Base-by-base conservation (phyloP, 2,113 vertebrate species). In the Phylloscopus trochiloides region DNA sequence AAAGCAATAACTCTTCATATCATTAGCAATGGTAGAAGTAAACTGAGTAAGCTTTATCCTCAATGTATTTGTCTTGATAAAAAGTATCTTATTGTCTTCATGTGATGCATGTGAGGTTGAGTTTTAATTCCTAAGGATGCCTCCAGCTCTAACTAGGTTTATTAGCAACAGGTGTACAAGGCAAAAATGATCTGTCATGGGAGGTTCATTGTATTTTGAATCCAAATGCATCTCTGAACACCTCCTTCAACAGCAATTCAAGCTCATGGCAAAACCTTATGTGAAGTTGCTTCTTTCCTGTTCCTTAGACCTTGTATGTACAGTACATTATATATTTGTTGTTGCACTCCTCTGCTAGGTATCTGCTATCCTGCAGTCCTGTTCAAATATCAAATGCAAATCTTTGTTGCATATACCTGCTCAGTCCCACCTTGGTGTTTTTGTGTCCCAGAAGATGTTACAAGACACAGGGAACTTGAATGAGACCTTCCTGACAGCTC, bases 51-150 rank as follows among this genome's bases (percentile, higher is more conserved):
- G 16, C 78, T 89, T 85, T 72, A 85, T 77, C 29, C 68, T 78
- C 68, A 71, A 93, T 93, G 31, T 79, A 85, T 72, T 85, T 91
- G 29, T 94, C 92, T 89, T 91, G 70, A 86, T 87, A 91, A 92
- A 93, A 95, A 70, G 29, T 55, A 71, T 66, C 31, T 90, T 78
- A 18, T 11, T 48, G 26, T 63, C 28, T 68, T 48, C 38, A 68
- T 32, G 28, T 68, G 24, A 55, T 65, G 86, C 48, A 63, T 4
- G 1, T 24, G 55, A 50, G 17, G 38, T 96, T 86, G 38, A 75
- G 15, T 80, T 76, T 85, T 42, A 51, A 85, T 42, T 47, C 51
- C 66, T 84, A 65, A 72, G 38, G 25, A 29, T 51, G 32, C 9
- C 38, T 72, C 47, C 38, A 77, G 12, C 15, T 43, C 22, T 50